phyloP scores from a whole-genome alignment of 2,888 invertebrate genomes.

The Polyploca ridens region DNA sequence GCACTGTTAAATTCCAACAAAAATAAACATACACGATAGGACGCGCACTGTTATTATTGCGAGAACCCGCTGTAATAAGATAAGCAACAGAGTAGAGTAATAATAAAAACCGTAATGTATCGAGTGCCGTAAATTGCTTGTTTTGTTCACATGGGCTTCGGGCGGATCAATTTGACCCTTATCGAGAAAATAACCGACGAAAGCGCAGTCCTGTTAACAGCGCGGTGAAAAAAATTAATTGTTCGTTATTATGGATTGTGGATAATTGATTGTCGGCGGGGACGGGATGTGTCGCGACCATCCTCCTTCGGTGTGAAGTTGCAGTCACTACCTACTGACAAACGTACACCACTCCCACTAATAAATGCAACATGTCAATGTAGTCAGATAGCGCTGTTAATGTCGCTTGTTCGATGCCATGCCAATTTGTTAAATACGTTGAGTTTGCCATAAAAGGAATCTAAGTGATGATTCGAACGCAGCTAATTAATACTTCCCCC shows the following conservation, averaged over 20 bases:
- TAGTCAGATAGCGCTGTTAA: constrained; percentile 44
- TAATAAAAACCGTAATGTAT: constrained; percentile 71
- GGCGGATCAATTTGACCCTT: constrained; percentile 78
- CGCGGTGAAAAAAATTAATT: constrained; percentile 73
- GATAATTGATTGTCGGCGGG: constrained; percentile 70
- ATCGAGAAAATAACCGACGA: constrained; percentile 78
- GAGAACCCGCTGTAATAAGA: constrained; percentile 56
- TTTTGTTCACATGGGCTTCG: constrained; percentile 73
- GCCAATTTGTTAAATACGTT: background rate
- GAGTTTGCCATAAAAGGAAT: background rate
- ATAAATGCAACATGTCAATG: constrained; percentile 48
- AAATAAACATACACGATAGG: constrained; percentile 31
- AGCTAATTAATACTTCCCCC: no score
- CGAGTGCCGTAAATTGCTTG: constrained; percentile 72
- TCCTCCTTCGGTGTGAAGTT: constrained; percentile 51
- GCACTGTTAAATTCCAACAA: constrained; percentile 24
- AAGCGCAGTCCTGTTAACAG: constrained; percentile 72
- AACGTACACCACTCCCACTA: constrained; percentile 27
- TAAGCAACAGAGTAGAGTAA: constrained; percentile 62
- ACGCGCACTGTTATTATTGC: constrained; percentile 52
- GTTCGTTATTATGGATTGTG: constrained; percentile 77
- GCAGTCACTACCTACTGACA: background rate
- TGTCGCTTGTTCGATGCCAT: constrained; percentile 21
- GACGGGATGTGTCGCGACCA: constrained; percentile 59
- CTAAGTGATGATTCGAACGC: background rate